Conservation (phyloP, 2,888 invertebrate species). For the Periphyllus acericola region DNA sequence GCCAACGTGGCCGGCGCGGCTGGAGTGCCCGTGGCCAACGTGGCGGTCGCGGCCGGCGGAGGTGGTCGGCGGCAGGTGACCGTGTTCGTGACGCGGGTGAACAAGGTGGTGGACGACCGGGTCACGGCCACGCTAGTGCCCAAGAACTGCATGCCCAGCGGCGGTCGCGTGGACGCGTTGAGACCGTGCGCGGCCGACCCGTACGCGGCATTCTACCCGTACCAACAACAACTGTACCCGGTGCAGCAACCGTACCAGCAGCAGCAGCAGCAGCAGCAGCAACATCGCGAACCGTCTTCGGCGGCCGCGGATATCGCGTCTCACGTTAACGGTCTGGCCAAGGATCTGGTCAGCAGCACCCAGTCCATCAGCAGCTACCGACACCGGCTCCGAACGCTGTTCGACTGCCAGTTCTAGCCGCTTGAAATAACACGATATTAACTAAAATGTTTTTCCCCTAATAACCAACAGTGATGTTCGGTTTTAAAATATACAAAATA, state of each 20-base stretch:
- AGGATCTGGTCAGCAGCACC: neutral
- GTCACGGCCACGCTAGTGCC: constrained; percentile 67
- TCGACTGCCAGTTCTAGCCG: neutral
- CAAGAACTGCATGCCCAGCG: constrained; percentile 66
- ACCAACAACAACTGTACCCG: neutral
- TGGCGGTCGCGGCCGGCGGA: neutral
- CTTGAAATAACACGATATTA: too few species aligned
- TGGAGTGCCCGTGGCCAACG: neutral
- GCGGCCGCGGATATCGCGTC: constrained; percentile 7
- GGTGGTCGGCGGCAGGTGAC: constrained; percentile 6
- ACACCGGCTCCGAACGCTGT: too few species aligned
- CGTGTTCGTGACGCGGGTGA: constrained; percentile 59
- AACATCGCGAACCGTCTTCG: too few species aligned
- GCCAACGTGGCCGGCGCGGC: neutral
- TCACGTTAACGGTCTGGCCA: neutral
- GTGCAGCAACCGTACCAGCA: neutral
- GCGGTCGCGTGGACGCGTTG: neutral
- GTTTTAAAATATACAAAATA: too few species aligned
- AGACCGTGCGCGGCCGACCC: neutral
- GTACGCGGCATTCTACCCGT: neutral
- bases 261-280: neutral
- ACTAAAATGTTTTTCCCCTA: too few species aligned
- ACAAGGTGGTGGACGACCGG: constrained; percentile 64
- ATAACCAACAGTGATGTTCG: too few species aligned
- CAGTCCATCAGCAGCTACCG: neutral